Percentiles rank a stretch among this genome's conserved stretches.
These are phyloP conservation scores for Erebia palarica DNA, from an alignment of 2,888 invertebrate genomes.

Conservation along the genomic window DNA sequence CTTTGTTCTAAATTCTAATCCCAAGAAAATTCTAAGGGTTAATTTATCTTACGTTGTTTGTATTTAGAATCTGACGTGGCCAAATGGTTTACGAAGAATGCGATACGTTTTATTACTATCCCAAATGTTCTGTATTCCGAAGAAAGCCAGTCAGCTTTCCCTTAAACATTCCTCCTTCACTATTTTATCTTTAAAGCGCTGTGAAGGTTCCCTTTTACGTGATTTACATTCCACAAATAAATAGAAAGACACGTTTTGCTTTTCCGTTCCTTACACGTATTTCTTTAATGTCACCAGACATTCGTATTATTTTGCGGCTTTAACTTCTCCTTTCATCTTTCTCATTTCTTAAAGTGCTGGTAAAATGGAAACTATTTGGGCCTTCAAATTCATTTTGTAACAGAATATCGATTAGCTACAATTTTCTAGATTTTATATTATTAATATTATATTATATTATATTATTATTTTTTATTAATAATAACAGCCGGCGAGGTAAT, in stretches of 20 bases:
- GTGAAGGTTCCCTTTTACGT: conserved; percentile 7
- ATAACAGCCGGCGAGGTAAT: too few species aligned
- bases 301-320: not conserved
- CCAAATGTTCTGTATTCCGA: conserved; percentile 1
- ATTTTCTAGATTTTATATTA: too few species aligned
- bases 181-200: conserved; percentile 11
- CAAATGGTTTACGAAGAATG: not conserved
- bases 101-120: not conserved
- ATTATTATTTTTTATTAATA: too few species aligned
- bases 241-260: conserved; percentile 7
- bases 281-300: not conserved
- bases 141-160: not conserved
- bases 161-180: conserved; percentile 12
- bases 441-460: too few species aligned
- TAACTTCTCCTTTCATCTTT: not conserved
- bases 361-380: too few species aligned
- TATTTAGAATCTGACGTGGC: not conserved
- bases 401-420: too few species aligned
- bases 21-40: too few species aligned
- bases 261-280: not conserved
- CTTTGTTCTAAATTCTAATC: too few species aligned
- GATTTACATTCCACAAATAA: conserved; percentile 20
- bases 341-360: too few species aligned
- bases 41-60: too few species aligned
- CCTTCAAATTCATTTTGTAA: too few species aligned